These are phyloP conservation scores for Mastomys coucha DNA, from an alignment of 2,113 vertebrate genomes.

Conservation along the genomic window DNA sequence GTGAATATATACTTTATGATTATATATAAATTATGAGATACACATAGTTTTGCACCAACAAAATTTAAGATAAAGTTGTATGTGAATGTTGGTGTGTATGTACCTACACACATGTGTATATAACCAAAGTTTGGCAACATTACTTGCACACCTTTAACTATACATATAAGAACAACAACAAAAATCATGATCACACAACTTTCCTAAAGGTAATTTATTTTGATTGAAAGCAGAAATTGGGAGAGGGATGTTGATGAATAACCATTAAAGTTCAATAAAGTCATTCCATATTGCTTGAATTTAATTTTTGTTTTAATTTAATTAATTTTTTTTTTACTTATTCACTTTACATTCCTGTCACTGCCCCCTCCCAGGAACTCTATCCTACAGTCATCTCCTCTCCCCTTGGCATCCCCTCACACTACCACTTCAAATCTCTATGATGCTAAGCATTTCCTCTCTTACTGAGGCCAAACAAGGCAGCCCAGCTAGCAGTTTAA, in stretches of 20 bases:
- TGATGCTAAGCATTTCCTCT: too few species aligned
- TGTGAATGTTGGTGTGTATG: background rate
- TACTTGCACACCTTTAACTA: background rate
- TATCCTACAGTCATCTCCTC: too few species aligned
- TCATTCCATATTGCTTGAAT: background rate
- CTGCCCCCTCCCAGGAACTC: too few species aligned
- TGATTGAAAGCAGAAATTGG: background rate
- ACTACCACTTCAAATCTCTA: too few species aligned
- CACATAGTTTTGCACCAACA: background rate
- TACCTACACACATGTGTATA: background rate
- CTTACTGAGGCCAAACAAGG: too few species aligned
- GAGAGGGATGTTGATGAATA: background rate
- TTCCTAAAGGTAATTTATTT: background rate
- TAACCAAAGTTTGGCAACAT: background rate
- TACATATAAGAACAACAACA: background rate
- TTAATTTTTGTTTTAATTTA: too few species aligned
- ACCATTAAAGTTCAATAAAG: background rate
- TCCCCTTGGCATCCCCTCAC: too few species aligned
- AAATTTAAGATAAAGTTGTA: background rate
- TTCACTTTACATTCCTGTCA: too few species aligned
- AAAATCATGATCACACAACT: background rate
- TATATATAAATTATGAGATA: background rate
- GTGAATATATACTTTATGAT: background rate
- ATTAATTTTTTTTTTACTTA: too few species aligned
- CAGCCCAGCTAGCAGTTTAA: too few species aligned